These are phyloP conservation scores for Helostoma temminkii DNA, from an alignment of 2,797 vertebrate species.

Conservation along the genomic window DNA sequence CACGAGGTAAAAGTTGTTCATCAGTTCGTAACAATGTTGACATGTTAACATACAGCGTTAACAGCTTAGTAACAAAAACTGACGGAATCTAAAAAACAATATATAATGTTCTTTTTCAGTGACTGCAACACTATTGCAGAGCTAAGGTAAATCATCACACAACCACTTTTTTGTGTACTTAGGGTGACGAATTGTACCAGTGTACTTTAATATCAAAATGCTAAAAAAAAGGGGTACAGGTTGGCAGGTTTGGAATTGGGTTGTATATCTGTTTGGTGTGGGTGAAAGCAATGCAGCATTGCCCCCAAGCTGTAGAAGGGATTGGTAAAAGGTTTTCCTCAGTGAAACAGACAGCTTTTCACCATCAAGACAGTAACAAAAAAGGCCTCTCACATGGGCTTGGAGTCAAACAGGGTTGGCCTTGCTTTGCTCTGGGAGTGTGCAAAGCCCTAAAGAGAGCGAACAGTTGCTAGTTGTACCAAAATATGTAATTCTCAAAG, in stretches of 20 bases:
- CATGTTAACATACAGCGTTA: no score
- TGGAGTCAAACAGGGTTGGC: slow-evolving; percentile 59
- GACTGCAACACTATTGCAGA: no score
- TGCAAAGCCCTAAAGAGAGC: slow-evolving; percentile 52
- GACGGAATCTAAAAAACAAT: no score
- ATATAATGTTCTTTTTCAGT: no score
- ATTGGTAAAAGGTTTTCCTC: slow-evolving; percentile 46
- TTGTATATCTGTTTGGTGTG: slow-evolving; percentile 63
- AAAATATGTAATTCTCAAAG: slow-evolving; percentile 55
- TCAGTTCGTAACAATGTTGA: no score
- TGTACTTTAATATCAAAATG: no score
- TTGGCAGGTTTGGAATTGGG: slow-evolving; percentile 51
- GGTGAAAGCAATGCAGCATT: slow-evolving; percentile 66
- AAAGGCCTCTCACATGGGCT: slow-evolving; percentile 64
- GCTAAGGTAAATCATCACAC: no score
- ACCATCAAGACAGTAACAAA: slow-evolving; percentile 64
- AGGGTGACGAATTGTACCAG: no score
- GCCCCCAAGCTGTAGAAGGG: slow-evolving; percentile 29
- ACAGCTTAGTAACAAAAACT: no score
- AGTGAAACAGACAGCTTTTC: slow-evolving; percentile 53
- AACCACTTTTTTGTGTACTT: no score
- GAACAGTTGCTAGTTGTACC: slow-evolving; percentile 53
- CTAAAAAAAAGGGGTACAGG: no score
- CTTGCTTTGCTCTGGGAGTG: slow-evolving; percentile 33
- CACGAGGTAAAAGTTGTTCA: no score